A percentile compares a stretch with the other conserved stretches of the same genome.
Evolutionary conservation across 1,140 invertebrate genomes (phyloP).

Genomic region (Drosophila burlai): DNA sequence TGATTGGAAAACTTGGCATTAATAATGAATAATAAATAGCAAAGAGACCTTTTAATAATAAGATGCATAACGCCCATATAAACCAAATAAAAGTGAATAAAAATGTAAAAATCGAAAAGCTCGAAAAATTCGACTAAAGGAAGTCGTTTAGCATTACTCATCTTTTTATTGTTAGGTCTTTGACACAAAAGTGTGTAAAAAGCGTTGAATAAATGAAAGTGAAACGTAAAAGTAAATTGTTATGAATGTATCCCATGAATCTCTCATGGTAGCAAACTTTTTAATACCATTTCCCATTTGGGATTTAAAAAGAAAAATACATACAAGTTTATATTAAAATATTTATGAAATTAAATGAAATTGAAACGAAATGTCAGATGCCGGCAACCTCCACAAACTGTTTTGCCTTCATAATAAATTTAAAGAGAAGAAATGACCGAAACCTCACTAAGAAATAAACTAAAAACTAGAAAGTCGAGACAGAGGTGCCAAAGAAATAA

Average conservation of each 20-base stretch:
- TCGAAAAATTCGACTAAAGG: not conserved
- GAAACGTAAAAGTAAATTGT: slow-evolving; percentile 10
- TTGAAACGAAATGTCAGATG: not conserved
- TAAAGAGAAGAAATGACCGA: slow-evolving; percentile 6
- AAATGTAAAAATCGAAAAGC: not conserved
- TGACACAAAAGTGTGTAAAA: not conserved
- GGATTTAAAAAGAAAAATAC: not conserved
- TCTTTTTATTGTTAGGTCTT: not conserved
- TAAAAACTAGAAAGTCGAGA: slow-evolving; percentile 1
- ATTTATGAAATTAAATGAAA: slow-evolving; percentile 8
- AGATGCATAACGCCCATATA: not conserved
- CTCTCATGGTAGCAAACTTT: not conserved
- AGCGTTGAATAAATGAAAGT: slow-evolving; percentile 24
- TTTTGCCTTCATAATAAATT: slow-evolving; percentile 1
- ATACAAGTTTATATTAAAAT: not conserved
- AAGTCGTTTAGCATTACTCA: not conserved
- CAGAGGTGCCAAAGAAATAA: not conserved
- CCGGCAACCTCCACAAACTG: slow-evolving; percentile 7
- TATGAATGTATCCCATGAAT: not conserved
- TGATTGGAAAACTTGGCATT: slow-evolving; percentile 7
- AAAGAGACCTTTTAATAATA: not conserved
- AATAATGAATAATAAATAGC: slow-evolving; percentile 8
- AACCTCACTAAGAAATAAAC: slow-evolving; percentile 23
- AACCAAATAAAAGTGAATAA: too few relatives aligned
- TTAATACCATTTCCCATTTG: not conserved